Percentiles rank a stretch among this genome's conserved stretches.
Evolutionary conservation across 2,888 invertebrate genomes (phyloP).

Genomic region (Euclidia mi): DNA sequence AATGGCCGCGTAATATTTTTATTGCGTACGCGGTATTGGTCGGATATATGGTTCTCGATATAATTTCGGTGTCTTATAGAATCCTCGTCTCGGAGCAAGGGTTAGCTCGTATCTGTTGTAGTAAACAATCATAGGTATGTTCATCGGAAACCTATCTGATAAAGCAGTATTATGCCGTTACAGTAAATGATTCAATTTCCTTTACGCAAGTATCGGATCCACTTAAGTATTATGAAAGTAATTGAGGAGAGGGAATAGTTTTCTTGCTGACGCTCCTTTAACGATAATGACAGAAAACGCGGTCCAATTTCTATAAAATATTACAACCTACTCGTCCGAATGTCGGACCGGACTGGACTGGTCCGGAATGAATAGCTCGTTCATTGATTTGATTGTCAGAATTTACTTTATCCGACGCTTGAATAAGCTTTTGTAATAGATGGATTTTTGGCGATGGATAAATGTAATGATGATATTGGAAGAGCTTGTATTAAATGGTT

Average conservation of each 20-base stretch:
- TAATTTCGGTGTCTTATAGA: slow-evolving; percentile 28
- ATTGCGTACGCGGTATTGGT: slow-evolving; percentile 38
- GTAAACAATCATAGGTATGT: slow-evolving; percentile 80
- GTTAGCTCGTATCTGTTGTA: slow-evolving; percentile 66
- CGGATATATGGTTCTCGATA: slow-evolving; percentile 33
- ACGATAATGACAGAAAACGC: slow-evolving; percentile 88
- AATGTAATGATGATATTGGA: slow-evolving; percentile 9
- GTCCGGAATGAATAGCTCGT: slow-evolving; percentile 53
- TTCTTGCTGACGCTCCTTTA: slow-evolving; percentile 89
- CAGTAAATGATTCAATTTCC: slow-evolving; percentile 90
- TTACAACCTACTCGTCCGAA: slow-evolving; percentile 65
- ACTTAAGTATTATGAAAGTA: slow-evolving; percentile 90
- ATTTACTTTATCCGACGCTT: slow-evolving; percentile 73
- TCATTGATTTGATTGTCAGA: slow-evolving; percentile 78
- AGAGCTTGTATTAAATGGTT: neutral
- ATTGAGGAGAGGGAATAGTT: slow-evolving; percentile 87
- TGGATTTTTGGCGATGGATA: slow-evolving; percentile 39
- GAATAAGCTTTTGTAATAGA: slow-evolving; percentile 59
- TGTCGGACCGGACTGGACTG: slow-evolving; percentile 58
- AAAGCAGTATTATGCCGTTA: slow-evolving; percentile 85
- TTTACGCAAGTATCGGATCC: slow-evolving; percentile 87
- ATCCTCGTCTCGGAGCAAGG: slow-evolving; percentile 51
- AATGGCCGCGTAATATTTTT: slow-evolving; percentile 19
- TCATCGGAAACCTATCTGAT: slow-evolving; percentile 84
- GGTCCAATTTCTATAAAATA: slow-evolving; percentile 89